phyloP scores from a whole-genome alignment of 53 echinoderm and acorn worm genomes.

The Astropecten irregularis region DNA sequence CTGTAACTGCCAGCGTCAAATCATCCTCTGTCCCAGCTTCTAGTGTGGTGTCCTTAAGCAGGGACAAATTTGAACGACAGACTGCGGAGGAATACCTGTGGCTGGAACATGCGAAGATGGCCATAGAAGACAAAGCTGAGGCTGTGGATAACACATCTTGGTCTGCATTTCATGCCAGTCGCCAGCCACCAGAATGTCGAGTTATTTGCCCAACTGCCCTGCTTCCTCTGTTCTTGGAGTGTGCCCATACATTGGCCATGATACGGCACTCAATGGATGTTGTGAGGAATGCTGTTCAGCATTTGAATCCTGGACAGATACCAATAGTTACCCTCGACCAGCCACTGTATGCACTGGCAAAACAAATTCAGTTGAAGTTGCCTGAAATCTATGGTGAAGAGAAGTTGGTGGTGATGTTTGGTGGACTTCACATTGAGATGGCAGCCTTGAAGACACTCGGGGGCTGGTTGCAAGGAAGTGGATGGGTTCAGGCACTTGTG shows the following conservation, averaged over 20 bases:
- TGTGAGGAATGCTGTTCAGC: conserved; percentile 26
- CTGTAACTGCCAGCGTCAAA: too few relatives aligned
- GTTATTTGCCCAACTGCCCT: too few relatives aligned
- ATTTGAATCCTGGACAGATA: conserved; percentile 46
- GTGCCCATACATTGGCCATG: conserved; percentile 51
- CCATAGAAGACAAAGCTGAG: too few relatives aligned
- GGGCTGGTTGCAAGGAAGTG: conserved; percentile 47
- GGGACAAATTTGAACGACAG: too few relatives aligned
- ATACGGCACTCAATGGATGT: conserved; percentile 58
- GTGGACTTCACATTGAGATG: conserved; percentile 50
- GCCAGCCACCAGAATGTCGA: too few relatives aligned
- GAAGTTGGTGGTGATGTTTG: conserved; percentile 17
- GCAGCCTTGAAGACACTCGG: conserved; percentile 41
- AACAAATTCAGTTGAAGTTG: conserved; percentile 8
- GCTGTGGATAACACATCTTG: too few relatives aligned
- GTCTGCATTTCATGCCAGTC: too few relatives aligned
- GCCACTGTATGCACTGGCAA: conserved; percentile 9
- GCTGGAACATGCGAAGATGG: too few relatives aligned
- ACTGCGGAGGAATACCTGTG: too few relatives aligned
- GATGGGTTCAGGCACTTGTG: conserved; percentile 43
- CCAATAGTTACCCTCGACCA: conserved; percentile 29
- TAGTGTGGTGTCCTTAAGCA: too few relatives aligned
- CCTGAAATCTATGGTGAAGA: conserved; percentile 17
- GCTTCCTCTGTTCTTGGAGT: conserved; percentile 53
- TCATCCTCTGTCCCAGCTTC: too few relatives aligned